A percentile compares a stretch with the other conserved stretches of the same genome.
Evolutionary conservation across 1,140 invertebrate species (phyloP).

Genomic region (Drosophila ficusphila): DNA sequence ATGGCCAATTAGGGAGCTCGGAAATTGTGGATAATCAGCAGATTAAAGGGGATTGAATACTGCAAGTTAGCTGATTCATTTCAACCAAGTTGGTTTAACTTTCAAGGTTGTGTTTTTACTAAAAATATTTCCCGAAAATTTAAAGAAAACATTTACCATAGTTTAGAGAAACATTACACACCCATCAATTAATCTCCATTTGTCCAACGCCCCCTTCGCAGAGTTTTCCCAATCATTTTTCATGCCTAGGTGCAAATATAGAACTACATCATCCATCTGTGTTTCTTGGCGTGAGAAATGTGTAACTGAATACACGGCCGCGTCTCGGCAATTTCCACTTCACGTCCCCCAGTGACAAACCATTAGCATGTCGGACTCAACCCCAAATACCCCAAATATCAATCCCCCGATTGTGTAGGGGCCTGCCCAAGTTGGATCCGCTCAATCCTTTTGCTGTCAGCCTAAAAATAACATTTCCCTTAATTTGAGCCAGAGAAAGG

Average conservation of each 20-base stretch:
- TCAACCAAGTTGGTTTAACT: background rate
- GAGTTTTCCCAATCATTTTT: constrained; percentile 40
- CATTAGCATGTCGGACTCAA: constrained; percentile 42
- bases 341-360: constrained; percentile 29
- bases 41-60: background rate
- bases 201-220: constrained; percentile 9
- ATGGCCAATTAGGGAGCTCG: constrained; percentile 4
- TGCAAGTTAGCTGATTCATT: no score
- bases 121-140: background rate
- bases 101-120: background rate
- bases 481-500: constrained; percentile 51
- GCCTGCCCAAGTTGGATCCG: constrained; percentile 34
- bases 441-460: constrained; percentile 73
- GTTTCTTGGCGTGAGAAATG: constrained; percentile 36
- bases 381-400: constrained; percentile 27
- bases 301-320: constrained; percentile 32
- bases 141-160: constrained; percentile 11
- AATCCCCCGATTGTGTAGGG: constrained; percentile 18
- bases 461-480: constrained; percentile 78
- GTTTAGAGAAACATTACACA: background rate
- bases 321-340: constrained; percentile 39
- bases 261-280: constrained; percentile 33
- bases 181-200: constrained; percentile 50
- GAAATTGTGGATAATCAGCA: background rate
- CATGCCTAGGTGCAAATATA: constrained; percentile 55